These are phyloP conservation scores for Selene dorsalis DNA, from an alignment of 2,797 vertebrate genomes.

Conservation along the genomic window DNA sequence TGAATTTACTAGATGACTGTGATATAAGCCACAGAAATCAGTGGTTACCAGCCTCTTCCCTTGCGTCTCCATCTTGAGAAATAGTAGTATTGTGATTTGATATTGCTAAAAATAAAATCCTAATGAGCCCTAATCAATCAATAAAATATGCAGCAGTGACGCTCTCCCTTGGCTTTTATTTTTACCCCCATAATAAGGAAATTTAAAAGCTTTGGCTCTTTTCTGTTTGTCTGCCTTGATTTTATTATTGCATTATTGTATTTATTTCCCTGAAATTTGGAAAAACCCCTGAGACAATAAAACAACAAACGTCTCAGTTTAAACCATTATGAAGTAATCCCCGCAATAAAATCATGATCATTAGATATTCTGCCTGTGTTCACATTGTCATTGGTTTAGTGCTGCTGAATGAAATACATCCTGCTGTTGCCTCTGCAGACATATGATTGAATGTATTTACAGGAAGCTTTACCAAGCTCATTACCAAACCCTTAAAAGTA, in stretches of 20 bases:
- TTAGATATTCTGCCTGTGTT: conserved; percentile 37
- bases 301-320: conserved; percentile 29
- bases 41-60: neutral
- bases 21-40: neutral
- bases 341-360: conserved; percentile 21
- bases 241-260: conserved; percentile 22
- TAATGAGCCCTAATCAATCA: neutral
- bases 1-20: neutral
- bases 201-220: conserved; percentile 11
- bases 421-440: conserved; percentile 56
- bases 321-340: conserved; percentile 26
- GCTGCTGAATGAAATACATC: conserved; percentile 44
- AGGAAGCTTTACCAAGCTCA: conserved; percentile 40
- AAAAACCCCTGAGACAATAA: conserved; percentile 31
- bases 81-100: neutral
- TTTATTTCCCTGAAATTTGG: conserved; percentile 39
- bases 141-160: neutral
- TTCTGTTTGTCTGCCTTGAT: conserved; percentile 20
- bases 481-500: conserved; percentile 60
- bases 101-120: neutral
- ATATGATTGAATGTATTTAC: conserved; percentile 69
- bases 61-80: neutral
- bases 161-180: neutral
- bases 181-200: neutral
- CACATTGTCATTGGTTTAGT: conserved; percentile 17